Evolutionary conservation across 2,797 vertebrate genomes (phyloP), one percentile per base, ranked within the genome.

Genomic region (Poeciliopsis paucimaculata): DNA sequence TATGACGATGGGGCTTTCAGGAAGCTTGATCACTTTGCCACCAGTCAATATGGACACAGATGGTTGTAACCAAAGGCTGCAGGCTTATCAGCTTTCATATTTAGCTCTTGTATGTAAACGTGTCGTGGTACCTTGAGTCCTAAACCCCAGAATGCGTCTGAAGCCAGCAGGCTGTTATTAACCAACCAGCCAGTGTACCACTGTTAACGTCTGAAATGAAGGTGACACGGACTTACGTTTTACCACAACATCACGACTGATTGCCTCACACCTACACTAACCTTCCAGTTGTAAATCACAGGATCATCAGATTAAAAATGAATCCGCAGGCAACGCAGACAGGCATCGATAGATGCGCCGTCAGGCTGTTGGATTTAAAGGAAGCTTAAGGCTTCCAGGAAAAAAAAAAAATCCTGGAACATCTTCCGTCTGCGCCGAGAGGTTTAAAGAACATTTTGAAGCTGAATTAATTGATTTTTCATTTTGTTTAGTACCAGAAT

Each of bases 91-190:
- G 89, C 89, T 86, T 57, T 91, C 75, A 88, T 86, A 90, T 93
- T 90, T 92, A 77, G 47, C 34, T 83, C 84, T 92, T 87, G 93
- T 94, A 86, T 89, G 91, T 95, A 93, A 92, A 94, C 90, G 94
- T 92, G 92, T 87, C 87, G 78, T 76, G 82, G 79, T 76, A 82
- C 84, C 88, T 87, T 81, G 89, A 55, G 76, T 57, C 83, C 84
- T 90, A 92, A 92, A 94, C 91, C 89, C 84, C 84, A 79, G 84
- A 85, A 92, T 86, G 87, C 83, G 57, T 85, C 85, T 82, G 86
- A 91, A 93, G 91, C 87, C 92, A 92, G 89, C 81, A 51, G 41
- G 76, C 83, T 78, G 86, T 81, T 87, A 91, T 92, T 90, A 90
- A 85, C 86, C 90, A 76, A 80, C 77, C 66, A 89, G 84, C 81